Evolutionary conservation across 2,797 vertebrate species (phyloP), one percentile per base, ranked within the genome.

Genomic region (Phylloscopus collybita): DNA sequence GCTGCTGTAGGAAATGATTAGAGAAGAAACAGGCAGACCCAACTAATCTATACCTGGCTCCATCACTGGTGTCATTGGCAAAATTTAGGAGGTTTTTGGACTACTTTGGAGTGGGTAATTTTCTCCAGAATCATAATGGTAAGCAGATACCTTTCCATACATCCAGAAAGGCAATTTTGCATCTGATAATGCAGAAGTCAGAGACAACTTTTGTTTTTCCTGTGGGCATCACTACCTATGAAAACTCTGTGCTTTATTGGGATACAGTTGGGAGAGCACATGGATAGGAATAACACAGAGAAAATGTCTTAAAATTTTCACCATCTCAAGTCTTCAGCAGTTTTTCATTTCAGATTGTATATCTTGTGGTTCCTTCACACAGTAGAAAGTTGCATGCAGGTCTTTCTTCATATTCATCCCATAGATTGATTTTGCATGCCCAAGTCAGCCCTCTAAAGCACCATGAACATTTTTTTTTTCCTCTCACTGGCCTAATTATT

Each of bases 401-500:
- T 65, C 27, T 59, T 80, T 54, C 17, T 75, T 86, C 1, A 0
- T 42, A 19, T 84, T 75, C 34, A 56, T 67, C 26, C 42, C 10
- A 21, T 13, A 27, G 34, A 69, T 81, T 90, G 13, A 36, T 86
- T 90, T 67, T 84, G 4, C 2, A 3, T 84, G n/a, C 16, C 29
- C 57, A 90, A 83, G 16, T 7, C 53, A 82, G 15, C 38, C n/a
- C 51, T 82, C 62, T 71, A 59, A 65, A 88, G 49, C 18, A 74
- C 14, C 1, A 6, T 47, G 70, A 90, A 61, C 11, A 59, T 32
- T 90, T 89, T 81, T 89, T 89, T 81, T 59, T 32, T 53, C 16
- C 17, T 42, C 51, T 73, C 80, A 74, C 76, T 92, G 50, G 62
- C 32, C 50, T 90, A 88, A 88, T 92, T 93, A 70, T 88, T 84